Conservation (phyloP, 2,797 vertebrate genomes). For the Helostoma temminkii region DNA sequence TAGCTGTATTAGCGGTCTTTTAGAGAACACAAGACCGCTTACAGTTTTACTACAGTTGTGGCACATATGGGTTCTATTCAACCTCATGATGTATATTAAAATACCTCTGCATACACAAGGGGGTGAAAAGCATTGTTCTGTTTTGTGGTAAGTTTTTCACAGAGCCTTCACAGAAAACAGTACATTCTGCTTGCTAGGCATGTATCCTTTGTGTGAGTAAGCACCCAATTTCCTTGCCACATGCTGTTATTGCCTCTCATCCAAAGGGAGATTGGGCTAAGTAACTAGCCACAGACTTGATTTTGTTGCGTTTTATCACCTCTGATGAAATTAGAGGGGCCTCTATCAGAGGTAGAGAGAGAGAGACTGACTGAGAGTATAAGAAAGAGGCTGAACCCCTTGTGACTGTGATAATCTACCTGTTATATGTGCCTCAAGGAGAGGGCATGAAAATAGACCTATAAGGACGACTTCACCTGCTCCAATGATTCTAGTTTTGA, state of each 20-base stretch:
- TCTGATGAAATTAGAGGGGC: slow-evolving; percentile 81
- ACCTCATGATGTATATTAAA: slow-evolving; percentile 16
- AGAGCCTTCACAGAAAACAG: slow-evolving; percentile 38
- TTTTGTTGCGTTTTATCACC: slow-evolving; percentile 82
- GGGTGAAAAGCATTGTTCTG: slow-evolving; percentile 36
- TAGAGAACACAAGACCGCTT: background rate
- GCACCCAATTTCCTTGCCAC: slow-evolving; percentile 72
- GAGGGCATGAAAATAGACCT: slow-evolving; percentile 43
- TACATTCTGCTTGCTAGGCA: slow-evolving; percentile 63
- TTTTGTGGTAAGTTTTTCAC: slow-evolving; percentile 29
- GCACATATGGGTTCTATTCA: background rate
- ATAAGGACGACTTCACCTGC: background rate
- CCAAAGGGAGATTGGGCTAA: slow-evolving; percentile 79
- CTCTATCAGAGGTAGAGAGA: slow-evolving; percentile 47
- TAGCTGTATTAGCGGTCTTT: slow-evolving; percentile 1
- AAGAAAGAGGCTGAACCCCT: slow-evolving; percentile 42
- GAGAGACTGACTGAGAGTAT: slow-evolving; percentile 35
- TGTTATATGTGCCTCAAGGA: slow-evolving; percentile 49
- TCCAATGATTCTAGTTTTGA: too few relatives aligned
- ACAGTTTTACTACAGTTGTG: slow-evolving; percentile 1
- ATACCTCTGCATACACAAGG: background rate
- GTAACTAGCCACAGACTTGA: slow-evolving; percentile 82
- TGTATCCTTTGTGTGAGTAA: slow-evolving; percentile 74
- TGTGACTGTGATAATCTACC: slow-evolving; percentile 53
- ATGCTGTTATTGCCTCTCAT: slow-evolving; percentile 80